Base-by-base conservation (phyloP, 2,888 invertebrate species). In the Apomyelois bistriatella region DNA sequence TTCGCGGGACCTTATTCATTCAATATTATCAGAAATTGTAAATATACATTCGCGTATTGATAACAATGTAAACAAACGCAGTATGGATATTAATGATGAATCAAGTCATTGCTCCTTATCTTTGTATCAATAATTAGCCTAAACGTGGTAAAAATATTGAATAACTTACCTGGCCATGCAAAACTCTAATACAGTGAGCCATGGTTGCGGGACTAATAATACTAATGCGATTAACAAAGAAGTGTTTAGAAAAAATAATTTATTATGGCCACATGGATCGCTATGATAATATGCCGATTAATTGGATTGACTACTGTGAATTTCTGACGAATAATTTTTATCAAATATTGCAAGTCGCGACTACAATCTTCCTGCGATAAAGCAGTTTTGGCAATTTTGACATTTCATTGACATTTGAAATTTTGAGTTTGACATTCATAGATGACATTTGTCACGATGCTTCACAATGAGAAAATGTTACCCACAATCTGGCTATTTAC, bases 161-260 rank as follows among this genome's bases (percentile, higher is more conserved):
- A 56, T 55, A 71, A 78, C 81, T 90, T 92, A 94, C 94, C 92
- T 94, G 94, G 92, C 93, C 93, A 92, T 93, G 93, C 90, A 94
- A 92, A 92, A 94, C 93, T 92, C 94, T 91, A 79, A 92, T 92
- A 92, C 94, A 94, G 92, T 94, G 93, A 90, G 94, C 94, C 94
- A 94, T 94, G 91, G 91, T 92, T 76, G 81, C 84, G 60, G 85
- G 87, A 89, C 87, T 74, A 74, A 63, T 71, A 76, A 74, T 75
- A 66, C 66, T 58, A 63, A 73, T 66, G 66, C 63, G 66, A 70
- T 62, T 62, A 66, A 67, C 65, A 62, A 66, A 66, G 62, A 56
- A 65, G 65, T 66, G 64, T 60, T 66, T 60, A 63, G 62, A 61
- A 55, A 69, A 67, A 74, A 62, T 35, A 15, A 66, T 69, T 60